These are phyloP conservation scores for Lineus longissimus DNA, from an alignment of 1,140 invertebrate genomes.

Conservation along the genomic window DNA sequence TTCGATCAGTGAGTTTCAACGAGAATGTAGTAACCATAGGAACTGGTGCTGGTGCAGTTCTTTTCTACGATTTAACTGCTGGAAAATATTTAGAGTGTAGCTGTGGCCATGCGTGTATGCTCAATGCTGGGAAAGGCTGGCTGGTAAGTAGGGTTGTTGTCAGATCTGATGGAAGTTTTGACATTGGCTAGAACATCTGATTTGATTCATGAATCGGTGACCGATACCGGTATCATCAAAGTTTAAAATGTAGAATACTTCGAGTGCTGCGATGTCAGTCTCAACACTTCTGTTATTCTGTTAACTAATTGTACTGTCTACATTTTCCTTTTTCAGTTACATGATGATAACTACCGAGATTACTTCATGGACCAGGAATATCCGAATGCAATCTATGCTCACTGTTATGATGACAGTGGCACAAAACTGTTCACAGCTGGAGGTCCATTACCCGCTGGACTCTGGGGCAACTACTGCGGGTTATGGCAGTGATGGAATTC, in stretches of 20 bases:
- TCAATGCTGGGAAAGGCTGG: constrained; percentile 83
- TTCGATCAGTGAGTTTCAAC: constrained; percentile 86
- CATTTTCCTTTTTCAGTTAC: constrained; percentile 34
- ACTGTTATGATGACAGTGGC: constrained; percentile 88
- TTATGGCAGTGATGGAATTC: constrained; percentile 65
- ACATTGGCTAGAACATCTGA: too few species aligned
- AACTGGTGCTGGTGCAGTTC: constrained; percentile 82
- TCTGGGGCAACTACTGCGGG: constrained; percentile 81
- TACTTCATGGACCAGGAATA: constrained; percentile 41
- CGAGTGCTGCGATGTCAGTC: too few species aligned
- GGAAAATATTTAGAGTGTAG: constrained; percentile 81
- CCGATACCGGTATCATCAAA: too few species aligned
- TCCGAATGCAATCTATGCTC: constrained; percentile 84
- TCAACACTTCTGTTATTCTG: too few species aligned
- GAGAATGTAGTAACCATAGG: constrained; percentile 87
- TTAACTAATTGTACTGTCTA: too few species aligned
- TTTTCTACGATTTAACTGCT: constrained; percentile 90
- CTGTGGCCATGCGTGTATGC: constrained; percentile 66
- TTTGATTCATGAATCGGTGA: too few species aligned
- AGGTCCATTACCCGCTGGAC: constrained; percentile 82
- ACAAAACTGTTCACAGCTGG: constrained; percentile 90
- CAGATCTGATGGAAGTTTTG: too few species aligned
- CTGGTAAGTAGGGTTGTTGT: constrained; percentile 76
- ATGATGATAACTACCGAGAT: constrained; percentile 47
- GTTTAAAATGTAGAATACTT: too few species aligned